A percentile compares a stretch with the other conserved stretches of the same genome.
phyloP scores from a whole-genome alignment of 2,888 invertebrate genomes.

The Agriotes lineatus region DNA sequence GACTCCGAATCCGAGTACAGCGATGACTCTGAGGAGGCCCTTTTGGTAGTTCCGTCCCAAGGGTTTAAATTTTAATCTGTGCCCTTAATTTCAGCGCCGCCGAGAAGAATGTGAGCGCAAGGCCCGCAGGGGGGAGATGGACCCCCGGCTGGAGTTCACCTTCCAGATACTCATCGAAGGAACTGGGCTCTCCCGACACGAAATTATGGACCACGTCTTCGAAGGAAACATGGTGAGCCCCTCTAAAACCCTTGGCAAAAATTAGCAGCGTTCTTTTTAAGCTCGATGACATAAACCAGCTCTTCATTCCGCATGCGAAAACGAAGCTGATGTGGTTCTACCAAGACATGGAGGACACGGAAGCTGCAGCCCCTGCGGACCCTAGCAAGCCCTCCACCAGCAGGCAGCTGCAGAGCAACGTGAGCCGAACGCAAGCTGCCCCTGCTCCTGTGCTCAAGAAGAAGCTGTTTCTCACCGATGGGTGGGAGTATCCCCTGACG shows the following conservation, averaged over 20 bases:
- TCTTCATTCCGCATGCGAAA: slow-evolving; percentile 87
- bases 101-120: slow-evolving; percentile 94
- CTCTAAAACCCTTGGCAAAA: too few relatives aligned
- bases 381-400: slow-evolving; percentile 58
- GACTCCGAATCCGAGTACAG: slow-evolving; percentile 52
- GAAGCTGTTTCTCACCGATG: slow-evolving; percentile 87
- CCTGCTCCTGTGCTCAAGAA: slow-evolving; percentile 71
- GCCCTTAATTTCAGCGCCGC: slow-evolving; percentile 69
- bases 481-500: slow-evolving; percentile 84
- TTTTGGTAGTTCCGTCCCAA: slow-evolving; percentile 24
- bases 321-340: slow-evolving; percentile 91
- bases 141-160: slow-evolving; percentile 90
- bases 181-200: slow-evolving; percentile 83
- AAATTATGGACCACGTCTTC: slow-evolving; percentile 92
- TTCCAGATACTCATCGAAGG: slow-evolving; percentile 90
- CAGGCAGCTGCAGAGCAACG: slow-evolving; percentile 57
- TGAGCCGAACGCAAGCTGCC: slow-evolving; percentile 61
- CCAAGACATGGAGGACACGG: slow-evolving; percentile 85
- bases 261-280: too few relatives aligned
- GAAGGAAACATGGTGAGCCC: slow-evolving; percentile 86
- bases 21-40: slow-evolving; percentile 51
- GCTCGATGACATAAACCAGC: slow-evolving; percentile 89
- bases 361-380: slow-evolving; percentile 57
- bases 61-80: not conserved
- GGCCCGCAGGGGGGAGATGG: slow-evolving; percentile 91